Evolutionary conservation across 2,113 vertebrate species (phyloP).

Genomic region (Fulmarus glacialis): DNA sequence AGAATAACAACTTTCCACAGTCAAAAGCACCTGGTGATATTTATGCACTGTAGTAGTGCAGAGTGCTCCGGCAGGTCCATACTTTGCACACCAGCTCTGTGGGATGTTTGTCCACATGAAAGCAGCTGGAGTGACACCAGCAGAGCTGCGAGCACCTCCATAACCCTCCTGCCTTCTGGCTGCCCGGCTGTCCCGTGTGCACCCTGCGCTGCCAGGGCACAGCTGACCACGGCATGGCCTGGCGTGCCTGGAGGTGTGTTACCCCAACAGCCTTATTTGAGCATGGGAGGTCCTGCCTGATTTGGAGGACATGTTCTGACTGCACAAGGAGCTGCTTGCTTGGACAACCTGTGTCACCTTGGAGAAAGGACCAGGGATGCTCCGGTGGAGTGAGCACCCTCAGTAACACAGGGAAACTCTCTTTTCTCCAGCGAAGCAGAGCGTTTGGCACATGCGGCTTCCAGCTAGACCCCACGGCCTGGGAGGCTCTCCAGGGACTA

Average conservation of each 20-base stretch:
- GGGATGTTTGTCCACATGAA: background rate
- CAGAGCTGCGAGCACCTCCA: background rate
- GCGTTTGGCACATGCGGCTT: background rate
- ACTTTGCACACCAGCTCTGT: background rate
- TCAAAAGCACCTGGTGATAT: background rate
- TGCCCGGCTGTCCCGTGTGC: background rate
- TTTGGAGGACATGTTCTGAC: background rate
- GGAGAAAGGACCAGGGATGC: background rate
- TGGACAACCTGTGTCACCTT: background rate
- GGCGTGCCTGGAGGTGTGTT: background rate
- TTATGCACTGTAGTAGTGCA: background rate
- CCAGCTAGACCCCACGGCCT: background rate
- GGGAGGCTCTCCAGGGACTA: background rate
- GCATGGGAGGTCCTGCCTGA: background rate
- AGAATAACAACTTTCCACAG: background rate
- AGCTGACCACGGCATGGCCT: background rate
- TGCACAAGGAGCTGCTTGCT: background rate
- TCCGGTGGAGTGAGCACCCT: background rate
- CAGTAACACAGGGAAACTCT: background rate
- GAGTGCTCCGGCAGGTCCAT: background rate
- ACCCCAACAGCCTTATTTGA: background rate
- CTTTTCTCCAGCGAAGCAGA: background rate
- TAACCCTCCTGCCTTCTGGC: background rate
- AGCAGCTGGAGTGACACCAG: background rate
- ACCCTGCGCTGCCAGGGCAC: background rate